Evolutionary conservation across 2,113 vertebrate genomes (phyloP), one percentile per base, ranked within the genome.

Genomic region (Empidonax traillii): DNA sequence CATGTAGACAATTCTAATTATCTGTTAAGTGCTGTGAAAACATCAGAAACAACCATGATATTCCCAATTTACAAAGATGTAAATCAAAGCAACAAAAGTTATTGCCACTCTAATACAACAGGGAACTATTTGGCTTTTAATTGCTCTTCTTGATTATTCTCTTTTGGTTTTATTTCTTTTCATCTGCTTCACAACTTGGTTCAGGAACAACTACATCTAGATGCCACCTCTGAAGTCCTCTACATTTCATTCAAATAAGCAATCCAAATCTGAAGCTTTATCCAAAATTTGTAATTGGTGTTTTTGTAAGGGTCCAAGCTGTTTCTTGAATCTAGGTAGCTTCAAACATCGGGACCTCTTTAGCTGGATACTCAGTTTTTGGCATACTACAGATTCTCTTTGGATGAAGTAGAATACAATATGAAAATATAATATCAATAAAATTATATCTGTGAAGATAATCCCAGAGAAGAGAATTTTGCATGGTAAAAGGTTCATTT

Each of bases 51-150:
- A 63, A 12, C 27, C 79, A 95, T 37, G 82, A 91, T 93, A 96
- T 55, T 95, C 79, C 93, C 72, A 88, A 88, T 93, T 90, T 96
- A 92, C 93, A 94, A 87, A 89, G 87, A 49, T 87, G 81, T 93
- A 96, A 96, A 96, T 89, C 94, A 96, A 95, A 74, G 49, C 9
- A 16, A 76, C 87, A 90, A 67, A 94, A 90, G 39, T 96, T 96
- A 95, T 93, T 94, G 83, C 79, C 39, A 80, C 31, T 84, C 44
- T 67, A 71, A 85, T 83, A 90, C 67, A 88, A 28, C 35, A 66
- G 46, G 53, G 67, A 93, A 80, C 67, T 30, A 63, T 93, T 90
- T 69, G 69, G 27, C 12, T 94, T 81, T 91, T 92, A 87, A 89
- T 53, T 95, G 93, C 47, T 83, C 72, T 83, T 90, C 72, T 63